These are phyloP conservation scores for Pyxicephalus adspersus DNA, from an alignment of 2,113 vertebrate species.

Conservation along the genomic window DNA sequence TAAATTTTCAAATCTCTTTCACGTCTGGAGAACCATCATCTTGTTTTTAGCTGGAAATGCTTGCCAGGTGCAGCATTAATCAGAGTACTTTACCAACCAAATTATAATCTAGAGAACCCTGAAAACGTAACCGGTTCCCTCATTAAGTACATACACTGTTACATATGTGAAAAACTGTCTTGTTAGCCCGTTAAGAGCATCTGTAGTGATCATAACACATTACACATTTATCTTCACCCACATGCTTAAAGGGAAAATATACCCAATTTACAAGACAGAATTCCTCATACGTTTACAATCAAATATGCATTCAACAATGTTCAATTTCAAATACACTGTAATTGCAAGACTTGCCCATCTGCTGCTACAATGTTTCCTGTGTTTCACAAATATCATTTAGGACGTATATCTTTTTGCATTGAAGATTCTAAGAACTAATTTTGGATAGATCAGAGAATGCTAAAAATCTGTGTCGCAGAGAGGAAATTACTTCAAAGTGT, in stretches of 20 bases:
- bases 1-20: neutral
- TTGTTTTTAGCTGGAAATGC: neutral
- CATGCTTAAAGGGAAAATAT: neutral
- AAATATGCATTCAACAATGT: too few species aligned
- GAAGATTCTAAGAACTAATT: too few species aligned
- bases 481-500: too few species aligned
- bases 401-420: too few species aligned
- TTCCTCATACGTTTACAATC: too few species aligned
- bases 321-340: too few species aligned
- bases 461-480: too few species aligned
- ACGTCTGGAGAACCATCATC: neutral
- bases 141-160: constrained; percentile 10
- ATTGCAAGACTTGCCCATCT: too few species aligned
- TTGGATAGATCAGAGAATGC: too few species aligned
- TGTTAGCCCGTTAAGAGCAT: constrained; percentile 11
- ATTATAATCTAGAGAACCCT: constrained; percentile 13
- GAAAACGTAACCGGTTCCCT: constrained; percentile 18
- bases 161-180: constrained; percentile 17
- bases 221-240: neutral
- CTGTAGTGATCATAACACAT: constrained; percentile 5
- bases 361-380: too few species aligned
- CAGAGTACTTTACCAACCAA: constrained; percentile 20
- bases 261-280: neutral
- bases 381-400: too few species aligned
- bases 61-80: constrained; percentile 47